phyloP scores from a whole-genome alignment of 2,888 invertebrate species.

The Drosophila atroscutellata region DNA sequence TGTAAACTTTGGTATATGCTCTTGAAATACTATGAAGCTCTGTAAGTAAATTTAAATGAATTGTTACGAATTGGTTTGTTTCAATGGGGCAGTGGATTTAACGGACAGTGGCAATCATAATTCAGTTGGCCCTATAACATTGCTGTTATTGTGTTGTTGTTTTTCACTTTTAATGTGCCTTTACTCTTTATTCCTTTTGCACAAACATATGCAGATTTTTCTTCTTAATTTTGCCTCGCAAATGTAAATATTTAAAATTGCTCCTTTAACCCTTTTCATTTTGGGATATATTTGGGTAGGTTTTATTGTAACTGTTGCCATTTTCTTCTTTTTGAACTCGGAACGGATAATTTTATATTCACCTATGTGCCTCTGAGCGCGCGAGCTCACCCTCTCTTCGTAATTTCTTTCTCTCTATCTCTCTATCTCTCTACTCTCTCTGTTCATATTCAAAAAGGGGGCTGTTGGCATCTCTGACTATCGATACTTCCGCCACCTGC shows the following conservation, averaged over 20 bases:
- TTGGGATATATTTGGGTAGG: too few species aligned
- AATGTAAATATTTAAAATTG: too few species aligned
- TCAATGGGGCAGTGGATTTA: neutral
- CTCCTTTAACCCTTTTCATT: too few species aligned
- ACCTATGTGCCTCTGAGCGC: neutral
- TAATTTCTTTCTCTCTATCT: neutral
- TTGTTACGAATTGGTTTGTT: neutral
- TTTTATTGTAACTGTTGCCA: too few species aligned
- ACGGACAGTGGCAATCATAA: too few species aligned
- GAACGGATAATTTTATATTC: neutral
- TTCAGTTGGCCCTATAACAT: too few species aligned
- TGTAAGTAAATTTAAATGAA: conserved; percentile 19
- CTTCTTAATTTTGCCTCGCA: too few species aligned
- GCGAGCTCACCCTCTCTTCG: neutral
- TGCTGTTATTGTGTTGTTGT: too few species aligned
- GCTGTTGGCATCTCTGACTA: neutral
- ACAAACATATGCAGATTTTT: too few species aligned
- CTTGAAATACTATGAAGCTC: conserved; percentile 78
- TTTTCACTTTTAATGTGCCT: too few species aligned
- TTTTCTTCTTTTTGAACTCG: neutral
- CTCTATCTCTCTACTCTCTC: too few species aligned
- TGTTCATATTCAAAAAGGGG: neutral
- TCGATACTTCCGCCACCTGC: neutral
- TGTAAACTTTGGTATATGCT: conserved; percentile 76
- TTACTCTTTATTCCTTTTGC: too few species aligned